Evolutionary conservation across 1,140 invertebrate genomes (phyloP), one percentile per base, ranked within the genome.

Genomic region (Panonychus citri): DNA sequence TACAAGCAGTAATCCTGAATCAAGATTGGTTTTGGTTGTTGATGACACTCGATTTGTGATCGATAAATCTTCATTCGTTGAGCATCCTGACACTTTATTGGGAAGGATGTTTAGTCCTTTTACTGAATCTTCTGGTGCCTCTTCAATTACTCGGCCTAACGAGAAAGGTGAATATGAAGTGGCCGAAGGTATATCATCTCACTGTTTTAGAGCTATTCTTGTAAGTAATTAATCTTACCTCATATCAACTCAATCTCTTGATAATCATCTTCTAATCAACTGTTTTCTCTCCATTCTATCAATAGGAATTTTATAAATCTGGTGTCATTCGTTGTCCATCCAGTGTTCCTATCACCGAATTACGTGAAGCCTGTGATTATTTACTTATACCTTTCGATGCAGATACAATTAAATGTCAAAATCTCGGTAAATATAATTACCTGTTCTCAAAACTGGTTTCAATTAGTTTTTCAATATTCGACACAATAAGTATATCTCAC

Each of bases 331-430:
- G 83, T 28, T 90, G 88, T 67, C 88, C 88, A 1, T 76, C 77
- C 15, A 79, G 78, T 49, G 82, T 91, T 3, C 79, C 82, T 3
- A 83, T 94, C 15, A 85, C 90, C 66, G 94, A 98, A 71, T 70
- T 99, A 39, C 73, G 91, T 53, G 95, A 99, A 70, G 94, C 94
- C 25, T 99, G 94, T 68, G 95, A 99, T 70, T 99, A 99, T 70
- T 72, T 99, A 28, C 76, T 99, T 2, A 83, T 99, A 64, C 95
- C 95, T 21, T 99, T 99, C 69, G 88, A 95, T 74, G 85, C 90
- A 3, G 80, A 78, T 52, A 97, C 93, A 34, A 81, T 99, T 37
- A 85, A 91, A 68, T 97, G 90, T 71, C 83, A 89, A 71, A 89
- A 91, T 75, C 74, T 94, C 59, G 74, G 86, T 88, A 74, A 78